Evolutionary conservation across 2,113 vertebrate species (phyloP), one percentile per base, ranked within the genome.

Genomic region (Brachyhypopomus occidentalis): DNA sequence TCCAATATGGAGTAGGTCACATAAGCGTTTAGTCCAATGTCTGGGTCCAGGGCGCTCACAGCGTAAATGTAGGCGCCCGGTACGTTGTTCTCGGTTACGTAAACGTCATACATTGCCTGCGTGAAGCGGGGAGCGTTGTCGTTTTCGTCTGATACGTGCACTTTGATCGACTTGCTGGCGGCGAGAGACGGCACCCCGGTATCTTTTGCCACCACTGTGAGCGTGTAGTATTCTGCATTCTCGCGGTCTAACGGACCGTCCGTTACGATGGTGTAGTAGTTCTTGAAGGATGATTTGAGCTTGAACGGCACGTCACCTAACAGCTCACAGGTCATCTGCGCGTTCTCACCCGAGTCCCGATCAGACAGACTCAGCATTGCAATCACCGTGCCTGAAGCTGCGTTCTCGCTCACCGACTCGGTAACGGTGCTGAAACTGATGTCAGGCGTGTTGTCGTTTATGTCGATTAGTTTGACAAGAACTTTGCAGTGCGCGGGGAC

Each of bases 401-500:
- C 96, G 85, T 95, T 95, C 90, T 99, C 98, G 87, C 96, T 98
- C 88, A 99, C 96, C 12, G 97, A 95, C 84, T 98, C 96, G 36
- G 96, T 97, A 80, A 98, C 97, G 0, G 98, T 98, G 90, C 96
- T 98, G 94, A 99, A 98, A 81, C 94, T 95, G 89, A 99, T 98
- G 92, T 98, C 97, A 0, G 98, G 98, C 0, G 96, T 94, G 91
- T 99, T 99, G 92, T 99, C 98, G 84, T 99, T 99, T 25, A 96
- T 95, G 87, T 99, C 98, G 88, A 95, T 88, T 67, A 99, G 96
- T 79, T 96, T 94, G 63, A 99, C 96, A 34, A 98, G 89, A 89
- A 99, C 97, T 88, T 99, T 99, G 91, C 98, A 99, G 90, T 99
- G 97, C 14, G 97, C 97, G 0, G 98, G 96, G 72, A 99, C 98